These are phyloP conservation scores for Aporophyla lueneburgensis DNA, from an alignment of 2,888 invertebrate species.

Conservation along the genomic window DNA sequence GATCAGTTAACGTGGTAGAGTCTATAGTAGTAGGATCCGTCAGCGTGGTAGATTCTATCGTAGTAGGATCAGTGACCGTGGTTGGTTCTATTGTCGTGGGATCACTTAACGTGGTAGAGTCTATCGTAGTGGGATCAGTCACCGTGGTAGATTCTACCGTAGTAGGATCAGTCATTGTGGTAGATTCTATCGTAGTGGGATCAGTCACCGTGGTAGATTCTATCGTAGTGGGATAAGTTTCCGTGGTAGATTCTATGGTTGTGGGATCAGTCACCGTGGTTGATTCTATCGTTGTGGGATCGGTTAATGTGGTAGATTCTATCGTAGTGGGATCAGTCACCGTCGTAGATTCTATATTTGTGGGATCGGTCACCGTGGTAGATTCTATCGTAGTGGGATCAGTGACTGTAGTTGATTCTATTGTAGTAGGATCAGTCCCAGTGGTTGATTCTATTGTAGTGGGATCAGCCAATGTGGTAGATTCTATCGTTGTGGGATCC, in stretches of 20 bases:
- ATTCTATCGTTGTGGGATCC: not conserved
- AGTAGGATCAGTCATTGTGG: constrained; percentile 1
- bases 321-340: not conserved
- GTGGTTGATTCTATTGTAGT: constrained; percentile 8
- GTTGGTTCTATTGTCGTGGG: not conserved
- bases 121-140: constrained; percentile 5
- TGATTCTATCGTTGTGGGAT: not conserved
- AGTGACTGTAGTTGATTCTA: not conserved
- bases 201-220: constrained; percentile 19
- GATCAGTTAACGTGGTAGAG: constrained; percentile 7
- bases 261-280: not conserved
- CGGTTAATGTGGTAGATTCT: constrained; percentile 3
- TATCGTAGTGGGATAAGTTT: not conserved
- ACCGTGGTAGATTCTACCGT: constrained; percentile 5
- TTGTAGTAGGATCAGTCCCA: not conserved
- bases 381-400: constrained; percentile 8
- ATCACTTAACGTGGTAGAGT: not conserved
- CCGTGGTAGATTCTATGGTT: constrained; percentile 4
- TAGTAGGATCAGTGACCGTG: not conserved
- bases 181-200: not conserved
- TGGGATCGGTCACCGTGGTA: not conserved
- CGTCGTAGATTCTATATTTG: not conserved
- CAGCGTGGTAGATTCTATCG: not conserved
- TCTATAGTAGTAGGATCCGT: constrained; percentile 8
- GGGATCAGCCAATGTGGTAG: not conserved